Base-by-base conservation (phyloP, 1,140 invertebrate species). In the Contarinia nasturtii region DNA sequence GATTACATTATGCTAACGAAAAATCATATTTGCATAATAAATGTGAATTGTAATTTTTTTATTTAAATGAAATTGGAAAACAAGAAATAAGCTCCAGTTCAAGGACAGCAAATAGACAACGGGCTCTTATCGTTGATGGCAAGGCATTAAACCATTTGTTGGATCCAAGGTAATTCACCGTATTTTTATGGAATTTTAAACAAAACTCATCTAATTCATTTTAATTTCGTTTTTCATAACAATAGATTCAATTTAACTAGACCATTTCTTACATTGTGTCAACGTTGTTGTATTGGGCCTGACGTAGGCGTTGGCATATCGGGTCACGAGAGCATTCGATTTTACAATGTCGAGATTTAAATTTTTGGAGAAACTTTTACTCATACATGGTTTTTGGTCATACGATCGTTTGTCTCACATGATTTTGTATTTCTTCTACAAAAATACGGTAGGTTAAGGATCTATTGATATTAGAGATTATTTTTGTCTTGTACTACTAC, bases 361-460 rank as follows among this genome's bases (percentile, higher is more conserved):
- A 45, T 91, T 82, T 67, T 68, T 97, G 7, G 80, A 89, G 60
- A 72, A 81, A 41, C 73, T 96, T 44, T 64, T 98, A 18, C 67
- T 98, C 4, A 79, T 95, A 5, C 93, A 98, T 64, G 93, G 93
- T 1, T 91, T 95, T 64, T 95, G 90, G 89, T 91, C 85, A 67
- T 95, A 97, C 61, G 85, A 93, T 67, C 73, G 92, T 22, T 71
- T 97, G 34, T 77, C 90, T 7, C 75, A 82, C 52, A 94, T 95
- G 79, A 84, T 95, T 56, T 71, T 91, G 7, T 95, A 93, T 63
- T 96, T 95, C 69, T 95, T 96, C 62, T 93, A 95, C 60, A 97
- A 98, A 68, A 97, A 94, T 72, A 83, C 90, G 52, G 86, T 88
- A 69, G 75, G 80, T 76, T 47, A 49, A n/a, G n/a, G n/a, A n/a